These are phyloP conservation scores for Amyelois transitella DNA, from an alignment of 1,140 invertebrate genomes.

Conservation along the genomic window DNA sequence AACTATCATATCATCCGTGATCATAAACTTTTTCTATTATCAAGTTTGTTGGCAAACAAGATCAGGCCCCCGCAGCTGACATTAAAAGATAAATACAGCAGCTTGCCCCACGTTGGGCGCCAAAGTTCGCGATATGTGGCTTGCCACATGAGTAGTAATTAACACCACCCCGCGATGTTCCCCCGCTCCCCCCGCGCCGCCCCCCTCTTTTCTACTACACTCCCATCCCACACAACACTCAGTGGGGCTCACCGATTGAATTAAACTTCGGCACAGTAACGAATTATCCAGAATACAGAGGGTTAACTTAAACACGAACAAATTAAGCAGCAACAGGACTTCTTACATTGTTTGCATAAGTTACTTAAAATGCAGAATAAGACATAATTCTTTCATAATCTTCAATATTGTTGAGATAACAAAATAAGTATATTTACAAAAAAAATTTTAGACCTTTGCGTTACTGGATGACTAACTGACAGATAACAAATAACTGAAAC, in stretches of 20 bases:
- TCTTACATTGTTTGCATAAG: too few species aligned
- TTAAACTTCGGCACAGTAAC: conserved; percentile 56
- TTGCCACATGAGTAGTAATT: conserved; percentile 66
- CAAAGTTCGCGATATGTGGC: conserved; percentile 62
- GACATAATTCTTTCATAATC: too few species aligned
- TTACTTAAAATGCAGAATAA: too few species aligned
- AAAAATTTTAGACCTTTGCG: too few species aligned
- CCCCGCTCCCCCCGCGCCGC: conserved; percentile 11
- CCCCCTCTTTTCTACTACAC: conserved; percentile 9
- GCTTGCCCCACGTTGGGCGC: conserved; percentile 41
- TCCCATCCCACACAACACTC: conserved; percentile 23
- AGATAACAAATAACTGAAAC: too few species aligned
- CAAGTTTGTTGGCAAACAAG: conserved; percentile 23
- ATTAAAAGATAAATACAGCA: conserved; percentile 51
- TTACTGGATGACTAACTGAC: too few species aligned
- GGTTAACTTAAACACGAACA: neutral
- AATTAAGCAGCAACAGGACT: neutral
- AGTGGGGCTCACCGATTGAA: conserved; percentile 58
- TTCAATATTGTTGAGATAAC: too few species aligned
- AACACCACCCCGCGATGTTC: conserved; percentile 44
- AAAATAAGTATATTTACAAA: too few species aligned
- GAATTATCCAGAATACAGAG: neutral
- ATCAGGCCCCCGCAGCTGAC: conserved; percentile 31
- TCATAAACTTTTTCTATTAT: conserved; percentile 26
- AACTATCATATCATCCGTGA: neutral